A percentile compares a stretch with the other conserved stretches of the same genome.
phyloP scores from a whole-genome alignment of 23 tunicate genomes.

The Clavelina lepadiformis region DNA sequence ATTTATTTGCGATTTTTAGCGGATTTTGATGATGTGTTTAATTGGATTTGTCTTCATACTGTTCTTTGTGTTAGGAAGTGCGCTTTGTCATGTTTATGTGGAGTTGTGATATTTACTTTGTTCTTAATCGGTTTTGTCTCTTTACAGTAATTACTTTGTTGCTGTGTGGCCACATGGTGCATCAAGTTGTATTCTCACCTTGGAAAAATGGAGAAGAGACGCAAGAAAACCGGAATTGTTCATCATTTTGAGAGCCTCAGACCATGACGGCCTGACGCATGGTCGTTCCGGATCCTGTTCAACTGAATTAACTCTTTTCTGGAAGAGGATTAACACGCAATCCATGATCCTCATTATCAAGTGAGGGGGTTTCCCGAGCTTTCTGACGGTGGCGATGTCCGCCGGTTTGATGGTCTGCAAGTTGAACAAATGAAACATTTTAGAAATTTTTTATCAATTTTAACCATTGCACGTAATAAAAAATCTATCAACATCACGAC shows the following conservation, averaged over 20 bases:
- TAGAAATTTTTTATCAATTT: no score
- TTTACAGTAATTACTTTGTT: no score
- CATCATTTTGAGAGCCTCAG: conserved; percentile 92
- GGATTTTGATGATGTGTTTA: no score
- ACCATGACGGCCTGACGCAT: conserved; percentile 91
- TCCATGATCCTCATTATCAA: conserved; percentile 99
- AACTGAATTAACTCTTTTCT: conserved; percentile 67
- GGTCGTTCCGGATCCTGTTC: conserved; percentile 85
- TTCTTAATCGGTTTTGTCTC: no score
- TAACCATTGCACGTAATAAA: no score
- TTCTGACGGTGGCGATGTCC: conserved; percentile 94
- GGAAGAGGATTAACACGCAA: conserved; percentile 85
- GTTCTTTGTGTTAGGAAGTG: no score
- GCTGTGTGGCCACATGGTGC: no score
- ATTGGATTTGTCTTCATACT: background rate
- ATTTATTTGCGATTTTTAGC: no score
- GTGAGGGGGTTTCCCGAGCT: conserved; percentile 99
- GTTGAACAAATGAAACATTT: background rate
- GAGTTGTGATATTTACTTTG: no score
- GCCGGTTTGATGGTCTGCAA: conserved; percentile 95
- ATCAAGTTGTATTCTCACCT: conserved; percentile 26
- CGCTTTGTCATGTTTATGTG: no score
- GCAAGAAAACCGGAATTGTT: conserved; percentile 85
- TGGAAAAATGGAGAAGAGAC: conserved; percentile 78
- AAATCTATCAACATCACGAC: no score